A percentile compares a stretch with the other conserved stretches of the same genome.
These are phyloP conservation scores for Spilogale gracilis DNA, from an alignment of 2,113 vertebrate species.

Conservation along the genomic window DNA sequence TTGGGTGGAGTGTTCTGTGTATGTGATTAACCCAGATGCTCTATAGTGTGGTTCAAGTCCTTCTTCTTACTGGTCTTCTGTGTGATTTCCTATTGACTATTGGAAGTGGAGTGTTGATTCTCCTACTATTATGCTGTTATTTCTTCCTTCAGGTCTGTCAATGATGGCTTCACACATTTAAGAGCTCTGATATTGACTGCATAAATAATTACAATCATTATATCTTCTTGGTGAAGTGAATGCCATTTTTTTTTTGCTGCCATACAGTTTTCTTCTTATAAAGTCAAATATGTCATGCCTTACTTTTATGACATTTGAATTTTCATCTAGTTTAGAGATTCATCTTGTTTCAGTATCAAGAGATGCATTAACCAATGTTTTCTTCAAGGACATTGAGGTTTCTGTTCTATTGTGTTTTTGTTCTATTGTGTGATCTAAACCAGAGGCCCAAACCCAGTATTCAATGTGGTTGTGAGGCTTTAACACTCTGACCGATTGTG, in stretches of 20 bases:
- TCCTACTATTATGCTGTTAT: not conserved
- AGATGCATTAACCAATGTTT: not conserved
- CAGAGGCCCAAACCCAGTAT: not conserved
- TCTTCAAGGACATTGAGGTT: not conserved
- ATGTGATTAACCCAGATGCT: not conserved
- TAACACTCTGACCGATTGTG: fast-evolving
- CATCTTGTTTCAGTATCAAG: not conserved
- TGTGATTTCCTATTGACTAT: not conserved
- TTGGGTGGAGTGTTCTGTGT: not conserved
- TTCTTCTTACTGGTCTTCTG: not conserved
- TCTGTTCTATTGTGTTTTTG: not conserved
- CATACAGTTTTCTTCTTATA: not conserved
- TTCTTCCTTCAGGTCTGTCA: not conserved
- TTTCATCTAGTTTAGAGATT: not conserved
- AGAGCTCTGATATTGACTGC: not conserved
- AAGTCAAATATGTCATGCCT: not conserved
- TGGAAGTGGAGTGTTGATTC: not conserved
- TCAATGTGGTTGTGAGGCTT: not conserved
- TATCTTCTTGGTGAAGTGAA: not conserved
- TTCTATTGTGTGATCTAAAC: not conserved
- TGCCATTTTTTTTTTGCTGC: not conserved
- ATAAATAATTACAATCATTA: not conserved
- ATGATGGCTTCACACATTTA: not conserved
- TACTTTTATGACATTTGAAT: not conserved
- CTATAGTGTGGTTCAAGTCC: not conserved